phyloP scores from a whole-genome alignment of 35 echinoderm and acorn worm species.

The Apostichopus parvimensis region DNA sequence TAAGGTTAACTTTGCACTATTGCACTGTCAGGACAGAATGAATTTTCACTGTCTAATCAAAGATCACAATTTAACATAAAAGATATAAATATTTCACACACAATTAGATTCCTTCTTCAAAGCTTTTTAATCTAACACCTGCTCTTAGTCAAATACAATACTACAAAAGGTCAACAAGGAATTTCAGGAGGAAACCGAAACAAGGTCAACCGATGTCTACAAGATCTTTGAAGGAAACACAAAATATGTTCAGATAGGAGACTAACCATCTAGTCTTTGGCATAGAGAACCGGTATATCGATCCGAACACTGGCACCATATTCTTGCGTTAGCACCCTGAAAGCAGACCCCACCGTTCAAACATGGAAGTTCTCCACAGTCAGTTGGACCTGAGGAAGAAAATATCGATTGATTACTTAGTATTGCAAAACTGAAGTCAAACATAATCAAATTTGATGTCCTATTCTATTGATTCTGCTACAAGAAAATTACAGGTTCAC shows the following conservation, averaged over 20 bases:
- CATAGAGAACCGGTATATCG: neutral
- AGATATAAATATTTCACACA: neutral
- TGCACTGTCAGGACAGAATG: neutral
- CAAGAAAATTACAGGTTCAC: neutral
- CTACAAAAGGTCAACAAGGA: too few relatives aligned
- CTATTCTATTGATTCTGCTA: neutral
- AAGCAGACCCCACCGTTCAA: slow-evolving; percentile 22
- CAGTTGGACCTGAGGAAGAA: slow-evolving; percentile 15
- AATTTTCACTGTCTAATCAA: neutral
- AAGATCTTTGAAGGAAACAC: too few relatives aligned
- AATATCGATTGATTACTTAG: neutral
- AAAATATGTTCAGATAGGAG: too few relatives aligned
- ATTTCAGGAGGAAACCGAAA: too few relatives aligned
- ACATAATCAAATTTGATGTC: neutral
- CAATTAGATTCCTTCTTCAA: neutral
- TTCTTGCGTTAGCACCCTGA: neutral
- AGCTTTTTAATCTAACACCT: neutral
- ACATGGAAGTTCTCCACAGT: slow-evolving; percentile 9
- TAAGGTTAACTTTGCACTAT: too few relatives aligned
- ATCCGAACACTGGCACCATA: neutral
- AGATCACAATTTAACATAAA: neutral
- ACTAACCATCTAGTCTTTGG: neutral
- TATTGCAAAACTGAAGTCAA: neutral
- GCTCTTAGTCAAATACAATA: neutral
- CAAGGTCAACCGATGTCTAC: too few relatives aligned